Conservation (phyloP, 2,113 vertebrate genomes). For the Mustela lutreola region DNA sequence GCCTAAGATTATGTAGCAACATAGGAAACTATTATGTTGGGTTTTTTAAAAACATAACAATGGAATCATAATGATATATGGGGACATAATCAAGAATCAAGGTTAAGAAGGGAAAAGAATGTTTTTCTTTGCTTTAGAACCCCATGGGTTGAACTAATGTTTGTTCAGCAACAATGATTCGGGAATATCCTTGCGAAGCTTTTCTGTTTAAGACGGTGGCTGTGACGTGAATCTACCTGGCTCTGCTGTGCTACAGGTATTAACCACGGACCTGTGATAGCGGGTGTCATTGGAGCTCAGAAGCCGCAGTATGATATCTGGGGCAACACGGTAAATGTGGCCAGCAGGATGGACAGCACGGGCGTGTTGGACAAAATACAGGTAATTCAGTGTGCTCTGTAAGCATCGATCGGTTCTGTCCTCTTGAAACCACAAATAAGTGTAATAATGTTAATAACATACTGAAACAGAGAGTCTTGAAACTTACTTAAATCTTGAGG, state of each 20-base stretch:
- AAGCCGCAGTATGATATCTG: constrained; percentile 99
- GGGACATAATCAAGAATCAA: accelerated
- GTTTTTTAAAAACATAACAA: neutral
- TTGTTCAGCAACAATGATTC: neutral
- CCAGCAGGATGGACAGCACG: constrained; percentile 98
- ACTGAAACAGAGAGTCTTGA: neutral
- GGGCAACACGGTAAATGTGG: constrained; percentile 99
- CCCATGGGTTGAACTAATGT: neutral
- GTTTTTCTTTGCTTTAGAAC: neutral
- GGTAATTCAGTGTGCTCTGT: constrained; percentile 79
- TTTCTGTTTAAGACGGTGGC: too few relatives aligned
- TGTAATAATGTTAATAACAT: accelerated
- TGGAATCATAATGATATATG: neutral
- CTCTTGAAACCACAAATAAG: neutral
- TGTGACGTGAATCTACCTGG: accelerated
- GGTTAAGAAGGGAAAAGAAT: too few relatives aligned
- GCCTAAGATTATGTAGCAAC: neutral
- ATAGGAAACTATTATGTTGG: neutral
- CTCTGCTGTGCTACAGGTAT: constrained; percentile 90
- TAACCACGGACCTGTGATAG: constrained; percentile 98
- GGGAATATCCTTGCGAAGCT: accelerated
- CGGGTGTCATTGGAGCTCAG: constrained; percentile 98
- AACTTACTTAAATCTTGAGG: neutral
- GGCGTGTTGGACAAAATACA: constrained; percentile 98
- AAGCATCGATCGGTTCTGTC: accelerated